A percentile compares a stretch with the other conserved stretches of the same genome.
These are phyloP conservation scores for Laothoe populi DNA, from an alignment of 2,888 invertebrate genomes.

Conservation along the genomic window DNA sequence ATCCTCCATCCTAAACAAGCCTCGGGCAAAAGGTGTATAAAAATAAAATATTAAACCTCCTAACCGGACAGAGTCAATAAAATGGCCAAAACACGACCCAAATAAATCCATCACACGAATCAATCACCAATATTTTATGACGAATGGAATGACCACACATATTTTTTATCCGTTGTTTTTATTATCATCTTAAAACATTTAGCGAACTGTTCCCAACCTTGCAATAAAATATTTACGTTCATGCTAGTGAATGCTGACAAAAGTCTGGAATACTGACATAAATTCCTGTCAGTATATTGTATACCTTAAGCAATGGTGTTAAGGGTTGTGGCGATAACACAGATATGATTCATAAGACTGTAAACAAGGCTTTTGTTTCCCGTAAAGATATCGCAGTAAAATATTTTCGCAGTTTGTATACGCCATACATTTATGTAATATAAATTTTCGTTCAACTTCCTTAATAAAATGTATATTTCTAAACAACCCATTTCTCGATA, in stretches of 20 bases:
- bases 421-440: constrained; percentile 37
- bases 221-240: constrained; percentile 49
- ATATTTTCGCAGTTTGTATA: constrained; percentile 39
- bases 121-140: constrained; percentile 33
- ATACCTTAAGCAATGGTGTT: constrained; percentile 34
- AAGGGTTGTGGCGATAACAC: constrained; percentile 18
- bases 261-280: constrained; percentile 16
- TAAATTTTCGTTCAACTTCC: too few relatives aligned
- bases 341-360: constrained; percentile 22
- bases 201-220: constrained; percentile 34
- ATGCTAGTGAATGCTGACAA: constrained; percentile 45
- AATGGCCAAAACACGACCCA: not conserved
- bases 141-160: constrained; percentile 40
- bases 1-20: not conserved
- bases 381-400: constrained; percentile 35
- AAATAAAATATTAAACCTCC: not conserved
- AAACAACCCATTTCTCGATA: not conserved
- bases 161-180: constrained; percentile 46
- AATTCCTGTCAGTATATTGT: constrained; percentile 27
- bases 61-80: not conserved
- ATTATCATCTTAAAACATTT: constrained; percentile 51
- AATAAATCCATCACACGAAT: constrained; percentile 16
- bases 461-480: not conserved
- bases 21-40: not conserved
- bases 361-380: constrained; percentile 33